These are phyloP conservation scores for Plectus sambesii DNA, from an alignment of 1,140 invertebrate species.

Conservation along the genomic window DNA sequence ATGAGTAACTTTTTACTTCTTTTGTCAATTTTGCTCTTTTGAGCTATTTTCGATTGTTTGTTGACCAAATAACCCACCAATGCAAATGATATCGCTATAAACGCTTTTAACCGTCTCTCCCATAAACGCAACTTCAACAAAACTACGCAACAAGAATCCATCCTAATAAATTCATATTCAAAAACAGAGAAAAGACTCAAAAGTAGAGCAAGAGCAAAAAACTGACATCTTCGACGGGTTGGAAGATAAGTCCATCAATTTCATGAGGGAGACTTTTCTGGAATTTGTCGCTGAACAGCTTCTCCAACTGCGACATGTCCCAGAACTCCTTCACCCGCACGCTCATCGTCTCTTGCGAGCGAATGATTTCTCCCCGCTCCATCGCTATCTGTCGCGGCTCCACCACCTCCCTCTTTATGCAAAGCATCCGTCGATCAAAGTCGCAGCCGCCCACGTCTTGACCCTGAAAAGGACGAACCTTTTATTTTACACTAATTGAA, in stretches of 20 bases:
- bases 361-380: conserved; percentile 57
- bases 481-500: too few species aligned
- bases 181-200: too few species aligned
- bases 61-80: too few species aligned
- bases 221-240: conserved; percentile 63
- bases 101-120: too few species aligned
- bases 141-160: too few species aligned
- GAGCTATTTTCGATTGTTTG: too few species aligned
- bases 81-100: too few species aligned
- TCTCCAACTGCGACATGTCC: conserved; percentile 58
- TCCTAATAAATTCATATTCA: too few species aligned
- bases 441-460: conserved; percentile 66
- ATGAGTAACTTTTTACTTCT: too few species aligned
- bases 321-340: conserved; percentile 51
- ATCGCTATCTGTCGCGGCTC: conserved; percentile 63
- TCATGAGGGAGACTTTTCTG: conserved; percentile 72
- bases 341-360: conserved; percentile 58
- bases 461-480: conserved; percentile 50
- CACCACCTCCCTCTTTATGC: conserved; percentile 61
- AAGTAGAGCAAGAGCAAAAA: too few species aligned
- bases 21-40: too few species aligned
- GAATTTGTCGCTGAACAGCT: conserved; percentile 73
- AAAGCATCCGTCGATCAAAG: conserved; percentile 62
- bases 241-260: conserved; percentile 94
- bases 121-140: too few species aligned